Evolutionary conservation across 2,888 invertebrate genomes (phyloP).

Genomic region (Mythimna vitellina): DNA sequence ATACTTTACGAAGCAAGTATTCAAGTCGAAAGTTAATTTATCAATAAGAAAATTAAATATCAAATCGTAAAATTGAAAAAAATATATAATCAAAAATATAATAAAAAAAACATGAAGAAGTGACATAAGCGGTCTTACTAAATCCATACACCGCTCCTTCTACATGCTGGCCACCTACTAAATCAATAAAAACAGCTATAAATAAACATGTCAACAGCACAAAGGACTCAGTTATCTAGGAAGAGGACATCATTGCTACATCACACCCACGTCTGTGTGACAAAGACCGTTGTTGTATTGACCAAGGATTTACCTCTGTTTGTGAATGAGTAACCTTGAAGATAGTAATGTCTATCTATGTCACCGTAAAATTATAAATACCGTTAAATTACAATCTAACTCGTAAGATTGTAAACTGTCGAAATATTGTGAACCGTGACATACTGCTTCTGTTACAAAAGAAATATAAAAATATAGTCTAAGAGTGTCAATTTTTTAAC

Average conservation of each 20-base stretch:
- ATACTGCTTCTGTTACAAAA: background rate
- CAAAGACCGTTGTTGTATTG: slow-evolving; percentile 31
- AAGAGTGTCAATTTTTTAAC: too few relatives aligned
- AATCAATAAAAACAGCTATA: slow-evolving; percentile 43
- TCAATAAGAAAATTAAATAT: too few relatives aligned
- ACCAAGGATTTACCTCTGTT: slow-evolving; percentile 13
- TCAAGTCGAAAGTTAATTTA: too few relatives aligned
- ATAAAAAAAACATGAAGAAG: slow-evolving; percentile 13
- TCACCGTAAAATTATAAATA: too few relatives aligned
- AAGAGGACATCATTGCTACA: slow-evolving; percentile 20
- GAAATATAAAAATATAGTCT: background rate
- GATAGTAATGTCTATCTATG: background rate
- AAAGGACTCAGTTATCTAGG: slow-evolving; percentile 26
- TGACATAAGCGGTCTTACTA: background rate
- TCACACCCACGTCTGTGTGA: slow-evolving; percentile 12
- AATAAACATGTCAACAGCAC: slow-evolving; percentile 37
- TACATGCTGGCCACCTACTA: background rate
- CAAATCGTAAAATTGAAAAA: too few relatives aligned
- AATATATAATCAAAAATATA: too few relatives aligned
- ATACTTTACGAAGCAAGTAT: too few relatives aligned
- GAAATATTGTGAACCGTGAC: too few relatives aligned
- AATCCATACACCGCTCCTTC: slow-evolving; percentile 1
- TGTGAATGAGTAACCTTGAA: slow-evolving; percentile 19
- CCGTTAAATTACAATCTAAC: too few relatives aligned
- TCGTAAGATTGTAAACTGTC: too few relatives aligned